phyloP scores from a whole-genome alignment of 1,140 invertebrate genomes.

The Apolygus lucorum region DNA sequence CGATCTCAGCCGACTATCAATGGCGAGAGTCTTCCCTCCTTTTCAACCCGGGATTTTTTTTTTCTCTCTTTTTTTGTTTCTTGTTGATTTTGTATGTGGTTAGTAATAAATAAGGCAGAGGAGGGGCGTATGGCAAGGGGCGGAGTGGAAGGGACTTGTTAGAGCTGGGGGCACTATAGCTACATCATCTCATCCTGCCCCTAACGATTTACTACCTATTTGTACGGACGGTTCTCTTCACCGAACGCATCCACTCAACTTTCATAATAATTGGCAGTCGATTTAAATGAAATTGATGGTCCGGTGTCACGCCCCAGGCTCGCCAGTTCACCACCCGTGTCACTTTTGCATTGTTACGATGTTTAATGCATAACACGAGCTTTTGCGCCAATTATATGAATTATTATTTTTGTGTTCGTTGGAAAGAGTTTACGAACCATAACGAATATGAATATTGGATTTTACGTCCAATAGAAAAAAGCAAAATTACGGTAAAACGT shows the following conservation, averaged over 20 bases:
- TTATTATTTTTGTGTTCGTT: no score
- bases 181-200: conserved; percentile 1
- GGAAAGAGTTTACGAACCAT: no score
- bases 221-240: neutral
- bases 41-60: neutral
- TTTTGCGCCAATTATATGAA: no score
- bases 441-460: no score
- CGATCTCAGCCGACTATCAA: conserved; percentile 14
- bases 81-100: conserved; percentile 19
- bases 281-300: conserved; percentile 9
- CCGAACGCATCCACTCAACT: neutral
- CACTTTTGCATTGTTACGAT: no score
- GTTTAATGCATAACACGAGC: no score
- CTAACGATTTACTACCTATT: conserved; percentile 11
- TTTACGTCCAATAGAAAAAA: no score
- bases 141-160: neutral
- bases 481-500: no score
- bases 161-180: neutral
- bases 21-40: neutral
- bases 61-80: neutral
- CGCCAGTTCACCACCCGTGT: neutral
- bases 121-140: neutral
- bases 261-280: conserved; percentile 6
- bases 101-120: conserved; percentile 14
- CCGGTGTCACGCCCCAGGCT: neutral